Evolutionary conservation across 2,888 invertebrate species (phyloP).

Genomic region (Strigamia maritima): DNA sequence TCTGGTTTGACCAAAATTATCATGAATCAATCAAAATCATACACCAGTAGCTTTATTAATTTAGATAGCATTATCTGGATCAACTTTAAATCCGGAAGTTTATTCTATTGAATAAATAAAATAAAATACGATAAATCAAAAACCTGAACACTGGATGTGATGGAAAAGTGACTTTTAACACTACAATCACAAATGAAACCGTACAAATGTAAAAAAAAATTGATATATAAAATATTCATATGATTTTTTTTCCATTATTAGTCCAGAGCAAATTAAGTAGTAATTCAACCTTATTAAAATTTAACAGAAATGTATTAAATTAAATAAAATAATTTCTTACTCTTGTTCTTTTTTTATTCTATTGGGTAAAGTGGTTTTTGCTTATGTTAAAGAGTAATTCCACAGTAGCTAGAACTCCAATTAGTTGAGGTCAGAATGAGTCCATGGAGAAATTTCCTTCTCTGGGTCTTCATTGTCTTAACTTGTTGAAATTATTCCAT

Average conservation of each 20-base stretch:
- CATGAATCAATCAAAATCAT: background rate
- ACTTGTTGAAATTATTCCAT: conserved; percentile 22
- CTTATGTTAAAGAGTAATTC: conserved; percentile 5
- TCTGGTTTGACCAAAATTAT: no score
- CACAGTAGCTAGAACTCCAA: conserved; percentile 13
- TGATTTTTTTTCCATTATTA: background rate
- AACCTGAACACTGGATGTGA: background rate
- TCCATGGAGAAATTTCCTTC: conserved; percentile 15
- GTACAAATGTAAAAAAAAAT: background rate
- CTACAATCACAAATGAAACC: no score
- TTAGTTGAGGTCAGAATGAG: conserved; percentile 24
- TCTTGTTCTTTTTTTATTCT: conserved; percentile 12
- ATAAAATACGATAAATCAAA: background rate
- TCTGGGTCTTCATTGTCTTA: conserved; percentile 21
- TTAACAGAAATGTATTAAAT: background rate
- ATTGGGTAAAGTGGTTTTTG: conserved; percentile 27
- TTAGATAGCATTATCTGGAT: background rate
- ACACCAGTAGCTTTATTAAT: background rate
- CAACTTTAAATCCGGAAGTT: background rate
- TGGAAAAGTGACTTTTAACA: no score
- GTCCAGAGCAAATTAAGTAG: background rate
- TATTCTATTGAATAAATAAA: background rate
- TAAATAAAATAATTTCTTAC: background rate
- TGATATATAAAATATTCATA: background rate
- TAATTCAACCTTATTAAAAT: conserved; percentile 18